A percentile compares a stretch with the other conserved stretches of the same genome.
phyloP scores from a whole-genome alignment of 2,888 invertebrate species.

The Entomobrya multifasciata region DNA sequence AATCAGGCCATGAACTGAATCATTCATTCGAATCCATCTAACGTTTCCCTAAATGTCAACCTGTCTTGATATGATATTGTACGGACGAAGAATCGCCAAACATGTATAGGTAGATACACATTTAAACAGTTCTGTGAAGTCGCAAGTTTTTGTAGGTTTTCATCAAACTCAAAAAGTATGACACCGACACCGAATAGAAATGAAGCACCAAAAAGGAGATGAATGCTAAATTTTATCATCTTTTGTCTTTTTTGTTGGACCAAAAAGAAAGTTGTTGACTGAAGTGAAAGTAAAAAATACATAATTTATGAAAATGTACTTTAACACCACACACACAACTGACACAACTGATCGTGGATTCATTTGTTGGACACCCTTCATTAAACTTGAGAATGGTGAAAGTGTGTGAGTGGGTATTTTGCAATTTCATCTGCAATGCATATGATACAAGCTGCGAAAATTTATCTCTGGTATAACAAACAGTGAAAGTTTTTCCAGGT shows the following conservation, averaged over 20 bases:
- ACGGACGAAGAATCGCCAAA: conserved; percentile 12
- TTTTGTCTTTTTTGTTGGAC: neutral
- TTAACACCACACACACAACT: neutral
- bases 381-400: too few species aligned
- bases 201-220: neutral
- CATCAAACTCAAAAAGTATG: neutral
- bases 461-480: too few species aligned
- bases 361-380: neutral
- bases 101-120: too few species aligned
- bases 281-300: conserved; percentile 11
- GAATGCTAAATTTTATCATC: conserved; percentile 19
- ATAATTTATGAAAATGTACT: conserved; percentile 21
- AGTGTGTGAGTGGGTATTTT: too few species aligned
- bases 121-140: neutral
- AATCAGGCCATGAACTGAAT: neutral
- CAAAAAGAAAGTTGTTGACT: neutral
- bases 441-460: too few species aligned
- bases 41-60: conserved; percentile 19
- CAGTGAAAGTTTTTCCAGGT: neutral
- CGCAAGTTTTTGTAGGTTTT: neutral
- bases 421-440: too few species aligned
- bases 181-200: neutral
- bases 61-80: neutral
- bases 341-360: too few species aligned
- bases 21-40: neutral